Percentiles rank a stretch among this genome's conserved stretches.
phyloP scores from a whole-genome alignment of 2,113 vertebrate species.

The Serilophus lunatus region DNA sequence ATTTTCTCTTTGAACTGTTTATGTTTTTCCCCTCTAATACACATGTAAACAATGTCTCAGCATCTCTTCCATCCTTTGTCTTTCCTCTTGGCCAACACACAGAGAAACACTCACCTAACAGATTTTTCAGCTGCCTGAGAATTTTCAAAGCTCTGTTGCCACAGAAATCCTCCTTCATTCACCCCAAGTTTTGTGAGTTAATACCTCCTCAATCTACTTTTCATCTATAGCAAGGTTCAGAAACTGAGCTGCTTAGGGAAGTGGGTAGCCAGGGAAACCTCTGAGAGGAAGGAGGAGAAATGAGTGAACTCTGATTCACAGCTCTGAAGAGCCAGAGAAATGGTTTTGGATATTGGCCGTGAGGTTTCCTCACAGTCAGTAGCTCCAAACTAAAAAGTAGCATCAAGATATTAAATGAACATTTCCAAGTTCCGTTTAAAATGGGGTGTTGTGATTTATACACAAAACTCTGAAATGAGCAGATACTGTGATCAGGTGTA shows the following conservation, averaged over 20 bases:
- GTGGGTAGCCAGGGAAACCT: background rate
- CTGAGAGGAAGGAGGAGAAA: background rate
- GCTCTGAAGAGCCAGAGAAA: background rate
- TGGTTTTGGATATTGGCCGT: background rate
- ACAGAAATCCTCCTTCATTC: background rate
- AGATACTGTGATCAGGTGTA: background rate
- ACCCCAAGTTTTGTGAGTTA: background rate
- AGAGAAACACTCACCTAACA: background rate
- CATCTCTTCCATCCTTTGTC: background rate
- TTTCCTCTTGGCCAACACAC: background rate
- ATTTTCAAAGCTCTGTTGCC: background rate
- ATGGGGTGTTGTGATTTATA: rapidly evolving
- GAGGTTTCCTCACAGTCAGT: background rate
- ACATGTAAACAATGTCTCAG: background rate
- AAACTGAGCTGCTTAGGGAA: background rate
- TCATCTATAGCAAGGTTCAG: background rate
- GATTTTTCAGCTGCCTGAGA: background rate
- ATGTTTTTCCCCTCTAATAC: background rate
- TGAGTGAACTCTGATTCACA: background rate
- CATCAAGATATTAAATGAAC: background rate
- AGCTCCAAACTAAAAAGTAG: background rate
- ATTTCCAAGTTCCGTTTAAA: background rate
- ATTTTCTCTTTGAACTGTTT: background rate
- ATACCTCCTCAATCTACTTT: background rate
- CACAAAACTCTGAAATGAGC: background rate